Evolutionary conservation across 30 jellyfish, hydroid and myxozoan genomes (phyloP), one percentile per base, ranked within the genome.

Genomic region (Turritopsis dohrnii): DNA sequence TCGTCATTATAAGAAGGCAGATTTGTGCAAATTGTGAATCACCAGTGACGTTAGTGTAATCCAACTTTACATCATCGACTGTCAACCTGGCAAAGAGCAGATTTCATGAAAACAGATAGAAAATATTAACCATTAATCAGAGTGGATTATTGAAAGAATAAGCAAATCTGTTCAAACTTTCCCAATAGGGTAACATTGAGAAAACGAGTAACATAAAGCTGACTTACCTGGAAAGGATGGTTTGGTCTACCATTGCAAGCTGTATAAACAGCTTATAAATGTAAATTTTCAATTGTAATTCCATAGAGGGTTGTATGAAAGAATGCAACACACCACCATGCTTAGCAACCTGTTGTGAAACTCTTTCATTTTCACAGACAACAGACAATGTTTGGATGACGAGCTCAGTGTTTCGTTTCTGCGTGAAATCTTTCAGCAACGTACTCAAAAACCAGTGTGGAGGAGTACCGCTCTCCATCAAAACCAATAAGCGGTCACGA

Each of bases 371-470:
- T 69, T 69, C 77, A 27, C 77, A 69, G 30, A 19, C 31, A n/a
- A n/a, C 31, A 7, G 77, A 17, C 21, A 79, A 53, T 7, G 29
- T 30, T 16, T n/a, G 8, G 18, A 54, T 21, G 41, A 79, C 86
- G 29, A n/a, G 7, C 86, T 79, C 82, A 30, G 54, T 22, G 52
- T 79, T 30, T 79, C 26, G 19, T 24, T 79, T 79, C 54, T 53
- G 81, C 26, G 53, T 79, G 9, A 79, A 53, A 79, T 79, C 86
- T 21, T 79, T 79, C 54, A 54, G 24, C 1, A 79, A 22, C 29
- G 26, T 8, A 53, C 54, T 53, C 54, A 54, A 1, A 53, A 29
- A 0, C 86, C 86, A 79, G 18, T 29, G 53, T 28, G 8, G 80
- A n/a, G n/a, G n/a, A 20, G n/a, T 20, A 24, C 65, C 80, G 19